Evolutionary conservation across 1,140 invertebrate genomes (phyloP).

Genomic region (Anthonomus grandis): DNA sequence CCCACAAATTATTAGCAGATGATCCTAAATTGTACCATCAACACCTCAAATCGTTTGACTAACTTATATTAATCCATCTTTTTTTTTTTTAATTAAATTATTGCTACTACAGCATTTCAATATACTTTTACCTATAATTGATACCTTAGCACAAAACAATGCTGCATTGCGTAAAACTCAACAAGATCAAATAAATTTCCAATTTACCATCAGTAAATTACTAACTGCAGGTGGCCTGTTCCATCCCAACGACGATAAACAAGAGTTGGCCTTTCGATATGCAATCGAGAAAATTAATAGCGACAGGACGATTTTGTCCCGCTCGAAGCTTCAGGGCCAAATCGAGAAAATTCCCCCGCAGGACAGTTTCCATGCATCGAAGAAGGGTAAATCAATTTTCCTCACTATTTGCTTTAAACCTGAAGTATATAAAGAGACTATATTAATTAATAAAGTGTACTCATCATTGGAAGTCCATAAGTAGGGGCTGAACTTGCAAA

Average conservation of each 20-base stretch:
- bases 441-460: too few species aligned
- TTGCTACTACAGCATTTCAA: neutral
- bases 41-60: neutral
- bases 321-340: constrained; percentile 77
- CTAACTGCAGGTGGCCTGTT: constrained; percentile 75
- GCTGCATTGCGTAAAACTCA: neutral
- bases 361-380: constrained; percentile 89
- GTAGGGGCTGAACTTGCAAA: too few species aligned
- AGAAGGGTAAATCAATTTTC: constrained; percentile 69
- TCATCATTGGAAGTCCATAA: too few species aligned
- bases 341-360: constrained; percentile 84
- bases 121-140: too few species aligned
- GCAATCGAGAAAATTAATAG: constrained; percentile 87
- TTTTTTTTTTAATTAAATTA: neutral
- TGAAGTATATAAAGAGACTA: neutral
- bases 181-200: neutral
- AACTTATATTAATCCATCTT: too few species aligned
- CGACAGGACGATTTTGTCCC: constrained; percentile 74
- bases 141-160: neutral
- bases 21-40: too few species aligned
- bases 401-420: neutral
- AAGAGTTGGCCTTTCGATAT: constrained; percentile 86
- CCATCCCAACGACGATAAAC: constrained; percentile 77
- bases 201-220: neutral
- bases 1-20: too few species aligned